Percentiles rank a stretch among this genome's conserved stretches.
Evolutionary conservation across 2,888 invertebrate species (phyloP).

Genomic region (Acanthosepion lycidas): DNA sequence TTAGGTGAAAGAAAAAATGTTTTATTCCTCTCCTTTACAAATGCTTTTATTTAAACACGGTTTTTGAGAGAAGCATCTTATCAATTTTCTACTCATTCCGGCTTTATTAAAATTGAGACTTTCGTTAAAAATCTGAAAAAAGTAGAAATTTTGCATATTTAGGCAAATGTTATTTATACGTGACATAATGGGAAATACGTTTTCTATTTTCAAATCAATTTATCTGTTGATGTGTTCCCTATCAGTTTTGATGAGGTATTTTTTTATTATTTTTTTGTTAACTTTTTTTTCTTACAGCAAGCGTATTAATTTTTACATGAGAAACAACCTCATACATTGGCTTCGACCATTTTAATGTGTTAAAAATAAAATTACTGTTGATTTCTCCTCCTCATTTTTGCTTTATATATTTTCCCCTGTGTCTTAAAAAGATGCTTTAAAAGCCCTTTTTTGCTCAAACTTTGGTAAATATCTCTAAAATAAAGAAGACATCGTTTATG

Average conservation of each 20-base stretch:
- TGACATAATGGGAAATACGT: neutral
- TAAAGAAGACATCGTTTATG: neutral
- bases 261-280: neutral
- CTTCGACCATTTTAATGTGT: neutral
- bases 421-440: neutral
- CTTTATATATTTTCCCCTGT: too few relatives aligned
- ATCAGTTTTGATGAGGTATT: neutral
- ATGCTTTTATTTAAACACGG: neutral
- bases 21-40: neutral
- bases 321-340: neutral
- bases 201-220: conserved; percentile 33
- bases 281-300: neutral
- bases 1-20: neutral
- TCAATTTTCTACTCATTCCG: neutral
- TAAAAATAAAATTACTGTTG: neutral
- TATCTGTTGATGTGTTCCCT: neutral
- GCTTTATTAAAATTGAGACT: conserved; percentile 13
- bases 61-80: neutral
- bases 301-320: neutral
- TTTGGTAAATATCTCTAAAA: neutral
- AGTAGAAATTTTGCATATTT: neutral
- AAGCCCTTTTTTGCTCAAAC: neutral
- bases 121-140: neutral
- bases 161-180: neutral
- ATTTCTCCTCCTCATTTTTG: neutral